These are phyloP conservation scores for Megalops atlanticus DNA, from an alignment of 2,113 vertebrate genomes.

Conservation along the genomic window DNA sequence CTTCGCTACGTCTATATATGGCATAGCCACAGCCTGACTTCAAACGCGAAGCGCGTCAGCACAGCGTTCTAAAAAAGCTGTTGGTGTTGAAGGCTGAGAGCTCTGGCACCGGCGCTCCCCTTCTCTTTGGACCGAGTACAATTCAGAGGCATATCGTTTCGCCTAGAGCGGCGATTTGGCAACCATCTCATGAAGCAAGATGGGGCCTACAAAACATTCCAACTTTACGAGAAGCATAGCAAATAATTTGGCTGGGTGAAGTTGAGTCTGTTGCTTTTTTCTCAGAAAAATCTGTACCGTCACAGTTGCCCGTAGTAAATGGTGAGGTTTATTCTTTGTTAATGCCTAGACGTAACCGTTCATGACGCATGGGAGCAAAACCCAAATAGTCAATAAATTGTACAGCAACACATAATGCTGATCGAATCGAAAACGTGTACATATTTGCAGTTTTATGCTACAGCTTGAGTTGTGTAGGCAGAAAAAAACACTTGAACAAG, in stretches of 20 bases:
- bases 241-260: neutral
- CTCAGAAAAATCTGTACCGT: neutral
- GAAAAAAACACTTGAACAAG: too few relatives aligned
- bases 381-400: too few relatives aligned
- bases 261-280: neutral
- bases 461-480: too few relatives aligned
- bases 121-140: neutral
- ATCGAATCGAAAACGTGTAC: too few relatives aligned
- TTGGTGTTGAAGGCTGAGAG: neutral
- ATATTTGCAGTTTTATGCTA: too few relatives aligned
- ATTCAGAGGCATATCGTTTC: neutral
- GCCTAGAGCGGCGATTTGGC: neutral
- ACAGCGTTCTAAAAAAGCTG: slow-evolving; percentile 11
- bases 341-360: too few relatives aligned
- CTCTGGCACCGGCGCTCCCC: neutral
- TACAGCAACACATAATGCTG: too few relatives aligned
- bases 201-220: neutral
- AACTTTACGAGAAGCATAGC: neutral
- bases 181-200: too few relatives aligned
- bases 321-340: too few relatives aligned
- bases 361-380: too few relatives aligned
- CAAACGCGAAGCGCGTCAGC: slow-evolving; percentile 36
- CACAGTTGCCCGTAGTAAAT: neutral
- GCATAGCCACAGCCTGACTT: slow-evolving; percentile 44
- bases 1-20: slow-evolving; percentile 32